Conservation (phyloP, 2,113 vertebrate species). For the Solea senegalensis region DNA sequence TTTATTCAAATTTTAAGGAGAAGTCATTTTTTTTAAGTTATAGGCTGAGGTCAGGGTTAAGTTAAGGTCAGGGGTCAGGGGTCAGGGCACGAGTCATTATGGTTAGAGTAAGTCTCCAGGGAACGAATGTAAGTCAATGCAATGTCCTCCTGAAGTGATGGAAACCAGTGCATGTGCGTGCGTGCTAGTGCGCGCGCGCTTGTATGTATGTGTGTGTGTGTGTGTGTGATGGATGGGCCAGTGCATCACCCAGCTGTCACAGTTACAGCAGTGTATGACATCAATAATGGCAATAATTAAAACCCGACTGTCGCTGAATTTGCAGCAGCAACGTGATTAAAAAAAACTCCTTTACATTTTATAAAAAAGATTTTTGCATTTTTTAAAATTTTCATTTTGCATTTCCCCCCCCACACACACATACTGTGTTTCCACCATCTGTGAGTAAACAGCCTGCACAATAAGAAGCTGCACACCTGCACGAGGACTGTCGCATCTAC, state of each 20-base stretch:
- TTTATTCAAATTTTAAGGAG: no score
- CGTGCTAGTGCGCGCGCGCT: no score
- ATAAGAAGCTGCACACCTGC: conserved; percentile 10
- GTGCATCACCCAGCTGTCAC: conserved; percentile 26
- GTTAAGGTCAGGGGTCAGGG: no score
- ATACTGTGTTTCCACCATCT: no score
- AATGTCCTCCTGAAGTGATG: background rate
- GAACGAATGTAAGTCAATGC: background rate
- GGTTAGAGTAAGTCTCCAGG: no score
- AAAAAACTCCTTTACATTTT: conserved; percentile 26
- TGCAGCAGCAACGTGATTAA: no score
- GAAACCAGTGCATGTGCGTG: background rate
- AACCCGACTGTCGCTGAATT: conserved; percentile 21
- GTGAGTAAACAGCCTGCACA: no score
- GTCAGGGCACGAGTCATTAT: no score
- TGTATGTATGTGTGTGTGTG: background rate
- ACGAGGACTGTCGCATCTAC: conserved; percentile 18
- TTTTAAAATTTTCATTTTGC: no score
- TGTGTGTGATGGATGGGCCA: conserved; percentile 28
- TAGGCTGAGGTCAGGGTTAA: no score
- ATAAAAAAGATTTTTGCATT: background rate
- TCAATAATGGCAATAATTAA: conserved; percentile 44
- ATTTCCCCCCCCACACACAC: background rate
- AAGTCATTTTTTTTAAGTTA: no score
- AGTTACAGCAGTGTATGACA: conserved; percentile 27